Evolutionary conservation across 2,888 invertebrate species (phyloP).

Genomic region (Metalampra italica): DNA sequence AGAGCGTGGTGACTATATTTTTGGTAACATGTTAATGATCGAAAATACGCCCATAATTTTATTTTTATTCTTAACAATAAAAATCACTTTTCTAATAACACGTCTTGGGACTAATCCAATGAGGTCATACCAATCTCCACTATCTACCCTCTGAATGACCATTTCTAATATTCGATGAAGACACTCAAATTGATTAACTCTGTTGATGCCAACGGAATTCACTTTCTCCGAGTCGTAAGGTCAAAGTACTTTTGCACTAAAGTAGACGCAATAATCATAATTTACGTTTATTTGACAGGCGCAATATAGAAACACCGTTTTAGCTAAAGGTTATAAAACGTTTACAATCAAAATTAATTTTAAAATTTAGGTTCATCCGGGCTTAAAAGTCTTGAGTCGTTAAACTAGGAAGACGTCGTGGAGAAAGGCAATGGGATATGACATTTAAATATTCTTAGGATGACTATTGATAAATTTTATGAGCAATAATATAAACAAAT

Average conservation of each 20-base stretch:
- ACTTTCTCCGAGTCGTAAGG: neutral
- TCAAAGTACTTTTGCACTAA: constrained; percentile 6
- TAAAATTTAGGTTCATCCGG: neutral
- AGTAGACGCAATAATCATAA: constrained; percentile 4
- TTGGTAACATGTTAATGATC: no score
- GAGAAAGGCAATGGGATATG: neutral
- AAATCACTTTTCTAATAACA: no score
- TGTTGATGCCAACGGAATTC: neutral
- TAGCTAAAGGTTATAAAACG: constrained; percentile 1
- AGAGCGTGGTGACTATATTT: no score
- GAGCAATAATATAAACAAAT: no score
- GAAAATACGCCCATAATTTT: no score
- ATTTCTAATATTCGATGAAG: no score
- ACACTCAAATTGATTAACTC: no score
- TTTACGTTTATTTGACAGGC: constrained; percentile 9
- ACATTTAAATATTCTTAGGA: neutral
- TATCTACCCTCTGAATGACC: no score
- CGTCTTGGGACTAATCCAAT: no score
- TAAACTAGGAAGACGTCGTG: neutral
- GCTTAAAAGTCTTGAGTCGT: neutral
- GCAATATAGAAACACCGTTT: neutral
- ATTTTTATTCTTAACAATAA: no score
- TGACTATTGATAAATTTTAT: no score
- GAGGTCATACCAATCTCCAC: no score
- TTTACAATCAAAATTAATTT: constrained; percentile 2